phyloP scores from a whole-genome alignment of 2,113 vertebrate species.

The Climacteris rufus region DNA sequence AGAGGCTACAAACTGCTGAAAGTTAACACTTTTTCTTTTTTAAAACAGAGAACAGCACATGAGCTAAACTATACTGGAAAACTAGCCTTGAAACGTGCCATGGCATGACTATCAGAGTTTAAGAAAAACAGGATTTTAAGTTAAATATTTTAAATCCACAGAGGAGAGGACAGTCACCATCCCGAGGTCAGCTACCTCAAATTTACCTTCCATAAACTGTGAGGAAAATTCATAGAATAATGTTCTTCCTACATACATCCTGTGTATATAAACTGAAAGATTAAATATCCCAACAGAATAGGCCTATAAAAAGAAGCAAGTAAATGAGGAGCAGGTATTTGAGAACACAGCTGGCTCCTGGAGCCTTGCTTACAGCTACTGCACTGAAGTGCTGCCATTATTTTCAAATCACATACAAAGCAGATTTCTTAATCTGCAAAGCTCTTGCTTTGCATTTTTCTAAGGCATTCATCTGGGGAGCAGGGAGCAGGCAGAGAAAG shows the following conservation, averaged over 20 bases:
- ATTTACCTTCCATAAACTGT: not conserved
- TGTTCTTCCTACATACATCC: not conserved
- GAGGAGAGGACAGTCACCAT: not conserved
- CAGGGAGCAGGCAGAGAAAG: not conserved
- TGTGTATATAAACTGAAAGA: not conserved
- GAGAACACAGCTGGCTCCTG: not conserved
- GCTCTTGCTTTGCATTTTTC: constrained; percentile 32
- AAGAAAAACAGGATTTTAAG: not conserved
- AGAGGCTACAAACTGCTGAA: not conserved
- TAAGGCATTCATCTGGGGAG: not conserved
- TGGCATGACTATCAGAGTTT: not conserved
- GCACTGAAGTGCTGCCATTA: not conserved
- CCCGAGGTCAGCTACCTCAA: not conserved
- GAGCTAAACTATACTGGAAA: not conserved
- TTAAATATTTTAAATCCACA: not conserved
- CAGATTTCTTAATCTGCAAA: not conserved
- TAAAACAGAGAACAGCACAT: not conserved
- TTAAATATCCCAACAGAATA: not conserved
- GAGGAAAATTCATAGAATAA: not conserved
- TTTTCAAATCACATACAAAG: constrained; percentile 22
- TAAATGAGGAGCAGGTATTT: not conserved
- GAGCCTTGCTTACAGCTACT: not conserved
- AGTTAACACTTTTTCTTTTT: not conserved
- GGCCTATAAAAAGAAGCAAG: not conserved
- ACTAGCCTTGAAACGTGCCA: not conserved